phyloP scores from a whole-genome alignment of 2,797 vertebrate genomes.

The Iguana delicatissima region DNA sequence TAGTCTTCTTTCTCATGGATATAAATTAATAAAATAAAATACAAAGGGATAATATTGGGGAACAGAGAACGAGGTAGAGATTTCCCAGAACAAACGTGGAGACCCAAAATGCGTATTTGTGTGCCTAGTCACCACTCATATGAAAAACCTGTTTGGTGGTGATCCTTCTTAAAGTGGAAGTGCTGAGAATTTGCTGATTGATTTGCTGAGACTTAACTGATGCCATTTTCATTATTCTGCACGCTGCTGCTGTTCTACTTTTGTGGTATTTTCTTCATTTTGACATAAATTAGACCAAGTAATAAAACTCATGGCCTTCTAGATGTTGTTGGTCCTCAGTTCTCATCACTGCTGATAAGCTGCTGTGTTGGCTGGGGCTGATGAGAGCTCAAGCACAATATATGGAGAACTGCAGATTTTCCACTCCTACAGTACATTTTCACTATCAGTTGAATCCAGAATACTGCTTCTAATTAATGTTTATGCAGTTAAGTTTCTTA shows the following conservation, averaged over 20 bases:
- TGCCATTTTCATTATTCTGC: not conserved
- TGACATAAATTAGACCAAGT: not conserved
- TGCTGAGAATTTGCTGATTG: not conserved
- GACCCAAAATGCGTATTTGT: no score
- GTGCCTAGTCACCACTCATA: not conserved
- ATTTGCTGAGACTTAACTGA: slow-evolving; percentile 27
- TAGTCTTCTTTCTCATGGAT: no score
- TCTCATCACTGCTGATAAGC: no score
- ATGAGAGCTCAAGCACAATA: no score
- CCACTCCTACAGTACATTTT: not conserved
- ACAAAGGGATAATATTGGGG: not conserved
- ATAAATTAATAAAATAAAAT: no score
- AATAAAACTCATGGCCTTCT: no score
- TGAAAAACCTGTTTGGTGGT: slow-evolving; percentile 15
- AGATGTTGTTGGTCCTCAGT: no score
- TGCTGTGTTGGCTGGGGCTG: no score
- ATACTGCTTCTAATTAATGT: no score
- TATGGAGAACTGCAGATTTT: no score
- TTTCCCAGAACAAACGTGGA: not conserved
- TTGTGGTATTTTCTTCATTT: not conserved
- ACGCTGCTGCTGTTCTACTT: not conserved
- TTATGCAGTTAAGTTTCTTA: not conserved
- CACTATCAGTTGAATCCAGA: not conserved
- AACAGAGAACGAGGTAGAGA: not conserved
- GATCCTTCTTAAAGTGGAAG: slow-evolving; percentile 2